Evolutionary conservation across 2,797 vertebrate genomes (phyloP).

Genomic region (Synaphobranchus kaupii): DNA sequence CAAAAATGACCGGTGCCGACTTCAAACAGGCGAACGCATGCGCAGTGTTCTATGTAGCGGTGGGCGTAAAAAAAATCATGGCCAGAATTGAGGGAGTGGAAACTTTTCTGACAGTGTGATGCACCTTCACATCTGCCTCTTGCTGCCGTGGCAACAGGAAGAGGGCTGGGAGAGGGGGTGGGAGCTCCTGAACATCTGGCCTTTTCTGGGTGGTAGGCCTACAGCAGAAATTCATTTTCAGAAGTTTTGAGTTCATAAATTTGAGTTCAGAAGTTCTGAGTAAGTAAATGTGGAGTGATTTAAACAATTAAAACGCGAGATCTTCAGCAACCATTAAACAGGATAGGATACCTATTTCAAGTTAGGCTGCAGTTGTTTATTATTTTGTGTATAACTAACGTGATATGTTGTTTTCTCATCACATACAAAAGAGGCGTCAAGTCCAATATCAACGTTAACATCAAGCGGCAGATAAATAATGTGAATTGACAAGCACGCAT

Average conservation of each 20-base stretch:
- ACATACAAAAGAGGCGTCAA: too few relatives aligned
- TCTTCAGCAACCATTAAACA: not conserved
- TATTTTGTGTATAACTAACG: not conserved
- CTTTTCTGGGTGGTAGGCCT: slow-evolving; percentile 64
- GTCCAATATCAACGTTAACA: too few relatives aligned
- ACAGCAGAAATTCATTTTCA: slow-evolving; percentile 54
- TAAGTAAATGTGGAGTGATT: not conserved
- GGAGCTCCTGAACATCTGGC: slow-evolving; percentile 70
- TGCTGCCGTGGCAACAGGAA: slow-evolving; percentile 6
- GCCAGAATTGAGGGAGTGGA: not conserved
- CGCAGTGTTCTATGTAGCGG: not conserved
- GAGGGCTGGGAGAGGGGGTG: slow-evolving; percentile 47
- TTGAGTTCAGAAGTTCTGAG: not conserved
- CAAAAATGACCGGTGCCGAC: not conserved
- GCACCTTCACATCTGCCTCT: slow-evolving; percentile 10
- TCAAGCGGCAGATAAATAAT: not conserved
- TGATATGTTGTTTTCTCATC: not conserved
- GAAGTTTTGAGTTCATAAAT: not conserved
- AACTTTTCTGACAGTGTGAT: not conserved
- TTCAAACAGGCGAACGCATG: not conserved
- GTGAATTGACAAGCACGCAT: not conserved
- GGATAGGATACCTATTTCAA: not conserved
- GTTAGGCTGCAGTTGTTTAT: not conserved
- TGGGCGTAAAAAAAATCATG: not conserved
- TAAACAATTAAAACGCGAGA: not conserved